Evolutionary conservation across 2,113 vertebrate genomes (phyloP), one percentile per base, ranked within the genome.

Genomic region (Pygoscelis adeliae): DNA sequence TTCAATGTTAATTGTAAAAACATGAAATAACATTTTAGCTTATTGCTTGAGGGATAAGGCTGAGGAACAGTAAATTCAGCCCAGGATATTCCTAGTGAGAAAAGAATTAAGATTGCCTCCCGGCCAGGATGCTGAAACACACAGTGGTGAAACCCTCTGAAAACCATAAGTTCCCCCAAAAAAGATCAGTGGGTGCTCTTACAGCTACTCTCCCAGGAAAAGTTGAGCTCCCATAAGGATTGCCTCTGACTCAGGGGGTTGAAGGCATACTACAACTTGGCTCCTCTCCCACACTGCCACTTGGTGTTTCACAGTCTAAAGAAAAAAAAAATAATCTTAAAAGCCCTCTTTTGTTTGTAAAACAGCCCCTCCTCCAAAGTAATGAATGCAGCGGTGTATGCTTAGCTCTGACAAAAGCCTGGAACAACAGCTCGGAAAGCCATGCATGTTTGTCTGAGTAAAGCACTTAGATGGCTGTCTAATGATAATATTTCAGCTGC

Each of bases 341-440:
- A 94, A 97, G 30, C 85, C 42, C 25, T 93, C 52, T 93, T 94
- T 77, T 97, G 87, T 95, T 84, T 91, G 40, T 56, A 22, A 90
- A 85, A 40, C 1, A 13, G 36, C 56, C 1, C 6, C 78, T 87
- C 65, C 74, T 73, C 78, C 34, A 26, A 85, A 83, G 70, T n/a
- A 73, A 56, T 29, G 70, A 76, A 70, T 85, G 87, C 82, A 65
- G 70, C 7, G 15, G 42, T 21, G 44, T 85, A 53, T 52, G 58
- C 82, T 94, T 82, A 85, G 66, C 58, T 89, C 91, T 94, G 56
- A 91, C 66, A 91, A 91, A 85, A 95, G 70, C 82, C 84, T 87
- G 84, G 66, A 93, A 79, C 40, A 84, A 52, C 65, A 93, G 53
- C 73, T 90, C 17, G 2, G 77, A 89, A 77, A 97, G 30, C 66